Evolutionary conservation across 1,140 invertebrate species (phyloP), one percentile per base, ranked within the genome.

Genomic region (Hycleus phaleratus): DNA sequence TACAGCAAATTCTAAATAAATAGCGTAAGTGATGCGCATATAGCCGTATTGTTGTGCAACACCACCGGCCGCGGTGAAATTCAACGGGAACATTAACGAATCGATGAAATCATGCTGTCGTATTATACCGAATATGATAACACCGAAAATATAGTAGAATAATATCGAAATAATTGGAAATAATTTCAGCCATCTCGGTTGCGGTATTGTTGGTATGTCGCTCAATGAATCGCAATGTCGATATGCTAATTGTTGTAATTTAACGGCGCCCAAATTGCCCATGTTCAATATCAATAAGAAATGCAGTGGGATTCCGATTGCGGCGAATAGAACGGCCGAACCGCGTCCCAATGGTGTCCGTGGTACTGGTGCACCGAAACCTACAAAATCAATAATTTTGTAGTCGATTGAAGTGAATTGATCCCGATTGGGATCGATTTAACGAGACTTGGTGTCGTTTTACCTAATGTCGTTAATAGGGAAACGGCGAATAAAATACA

Each of bases 1-100:
- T 52, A 86, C 82, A 2, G 82, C 84, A 12, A 83, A 77, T 72
- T 87, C 85, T 18, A 86, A 73, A 68, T 85, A 87, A 3, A 86
- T 61, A 1, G 78, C 83, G 64, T 86, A 86, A 3, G 82, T 67
- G n/a, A 85, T 75, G 43, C 84, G 73, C 5, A 85, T 73, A 46
- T 79, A 70, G 11, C 78, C 80, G 11, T 78, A 72, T 39, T 81
- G 83, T 5, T 74, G 78, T 18, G 82, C 82, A 5, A 85, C 78
- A 32, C 83, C 83, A 40, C 85, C 84, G 3, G 80, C 81, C 2
- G 82, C 82, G 3, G 84, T 85, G 59, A 87, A 87, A 65, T 86
- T 83, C 56, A 86, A 64, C 2, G 84, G 84, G 68, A 86, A 86
- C 63, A 86, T 74, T 5, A 83, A 64, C 59, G 78, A 76, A n/a